Conservation (phyloP, 2,888 invertebrate species). For the Rugalucina vietnamica region DNA sequence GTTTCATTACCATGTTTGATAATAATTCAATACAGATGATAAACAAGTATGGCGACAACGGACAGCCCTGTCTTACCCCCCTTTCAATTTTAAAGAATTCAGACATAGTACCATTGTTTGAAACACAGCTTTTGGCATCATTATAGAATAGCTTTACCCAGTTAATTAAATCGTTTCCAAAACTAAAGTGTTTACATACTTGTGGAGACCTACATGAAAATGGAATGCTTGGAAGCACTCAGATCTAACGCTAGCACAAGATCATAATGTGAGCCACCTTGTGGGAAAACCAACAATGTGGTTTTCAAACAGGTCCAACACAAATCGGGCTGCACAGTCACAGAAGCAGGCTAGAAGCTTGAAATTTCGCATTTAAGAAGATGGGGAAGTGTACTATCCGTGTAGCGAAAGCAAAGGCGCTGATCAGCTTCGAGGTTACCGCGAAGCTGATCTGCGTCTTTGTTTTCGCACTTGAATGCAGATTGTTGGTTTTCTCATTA, state of each 20-base stretch:
- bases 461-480: neutral
- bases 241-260: no score
- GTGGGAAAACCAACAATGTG: no score
- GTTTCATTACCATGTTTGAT: neutral
- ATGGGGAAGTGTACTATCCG: neutral
- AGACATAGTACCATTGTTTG: neutral
- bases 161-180: neutral
- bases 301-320: no score
- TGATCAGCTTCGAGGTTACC: neutral
- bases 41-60: neutral
- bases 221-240: no score
- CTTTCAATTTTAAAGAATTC: neutral
- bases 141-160: neutral
- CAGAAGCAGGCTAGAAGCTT: no score
- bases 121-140: neutral
- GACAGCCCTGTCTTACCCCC: neutral
- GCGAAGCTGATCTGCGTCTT: neutral
- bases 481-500: no score
- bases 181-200: neutral
- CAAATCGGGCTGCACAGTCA: no score
- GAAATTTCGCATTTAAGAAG: no score
- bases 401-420: neutral
- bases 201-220: neutral
- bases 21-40: neutral
- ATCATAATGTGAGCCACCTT: no score